These are phyloP conservation scores for Galerucella calmariensis DNA, from an alignment of 2,888 invertebrate genomes.

Conservation along the genomic window DNA sequence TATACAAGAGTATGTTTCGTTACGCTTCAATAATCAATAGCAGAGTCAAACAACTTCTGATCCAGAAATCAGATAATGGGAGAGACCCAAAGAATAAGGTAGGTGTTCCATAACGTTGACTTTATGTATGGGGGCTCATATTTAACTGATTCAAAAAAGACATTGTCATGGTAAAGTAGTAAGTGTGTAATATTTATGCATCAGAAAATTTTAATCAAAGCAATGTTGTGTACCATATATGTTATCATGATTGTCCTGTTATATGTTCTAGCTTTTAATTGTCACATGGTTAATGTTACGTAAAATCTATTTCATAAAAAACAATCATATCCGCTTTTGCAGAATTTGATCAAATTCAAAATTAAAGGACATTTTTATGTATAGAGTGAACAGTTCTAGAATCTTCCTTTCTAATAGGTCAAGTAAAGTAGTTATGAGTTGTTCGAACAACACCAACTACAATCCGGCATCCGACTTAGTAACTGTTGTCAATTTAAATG, in stretches of 20 bases:
- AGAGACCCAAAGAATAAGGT: background rate
- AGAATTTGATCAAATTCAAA: background rate
- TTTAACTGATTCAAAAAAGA: background rate
- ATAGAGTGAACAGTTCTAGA: background rate
- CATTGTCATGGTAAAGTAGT: background rate
- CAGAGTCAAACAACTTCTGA: slow-evolving; percentile 1
- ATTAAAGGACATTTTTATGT: background rate
- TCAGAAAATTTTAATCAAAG: background rate
- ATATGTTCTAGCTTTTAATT: background rate
- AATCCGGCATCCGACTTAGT: too few species aligned
- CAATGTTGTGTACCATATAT: slow-evolving; percentile 3
- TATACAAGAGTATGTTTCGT: slow-evolving; percentile 4
- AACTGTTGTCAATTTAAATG: too few species aligned
- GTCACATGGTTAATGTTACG: background rate
- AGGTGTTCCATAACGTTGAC: slow-evolving; percentile 7
- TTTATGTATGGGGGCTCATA: background rate
- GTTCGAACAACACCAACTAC: too few species aligned
- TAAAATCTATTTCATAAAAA: background rate
- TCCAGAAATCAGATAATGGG: background rate
- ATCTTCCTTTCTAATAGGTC: too few species aligned
- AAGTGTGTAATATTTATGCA: background rate
- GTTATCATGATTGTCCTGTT: background rate
- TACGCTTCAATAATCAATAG: slow-evolving; percentile 2
- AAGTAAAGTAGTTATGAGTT: too few species aligned
- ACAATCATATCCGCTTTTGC: background rate